Evolutionary conservation across 2,113 vertebrate genomes (phyloP).

Genomic region (Pleuronectes platessa): DNA sequence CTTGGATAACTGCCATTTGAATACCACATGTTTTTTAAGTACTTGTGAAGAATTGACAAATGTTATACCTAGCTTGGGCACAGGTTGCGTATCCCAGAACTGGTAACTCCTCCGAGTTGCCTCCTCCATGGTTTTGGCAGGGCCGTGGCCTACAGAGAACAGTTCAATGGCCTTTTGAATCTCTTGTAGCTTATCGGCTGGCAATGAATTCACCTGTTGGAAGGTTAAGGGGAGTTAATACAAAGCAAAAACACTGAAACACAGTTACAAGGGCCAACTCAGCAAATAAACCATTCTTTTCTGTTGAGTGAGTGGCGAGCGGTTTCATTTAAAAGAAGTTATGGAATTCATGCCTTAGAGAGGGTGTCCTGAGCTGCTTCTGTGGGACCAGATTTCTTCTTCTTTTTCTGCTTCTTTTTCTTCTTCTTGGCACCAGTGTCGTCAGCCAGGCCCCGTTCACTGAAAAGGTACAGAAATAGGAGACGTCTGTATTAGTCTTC

Average conservation of each 20-base stretch:
- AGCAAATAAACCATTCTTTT: neutral
- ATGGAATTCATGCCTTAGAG: slow-evolving; percentile 83
- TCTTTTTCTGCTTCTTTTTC: slow-evolving; percentile 97
- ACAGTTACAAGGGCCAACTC: neutral
- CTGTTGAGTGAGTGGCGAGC: neutral
- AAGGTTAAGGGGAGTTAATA: neutral
- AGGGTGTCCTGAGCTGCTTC: slow-evolving; percentile 88
- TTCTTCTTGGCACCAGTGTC: slow-evolving; percentile 97
- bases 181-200: slow-evolving; percentile 97
- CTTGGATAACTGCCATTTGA: too few species aligned
- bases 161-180: slow-evolving; percentile 99
- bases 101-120: slow-evolving; percentile 97
- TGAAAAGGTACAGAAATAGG: slow-evolving; percentile 63
- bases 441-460: slow-evolving; percentile 90
- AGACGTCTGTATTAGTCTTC: neutral
- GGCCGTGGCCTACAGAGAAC: slow-evolving; percentile 96
- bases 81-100: slow-evolving; percentile 99
- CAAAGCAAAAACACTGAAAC: neutral
- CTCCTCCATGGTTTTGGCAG: slow-evolving; percentile 99
- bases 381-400: slow-evolving; percentile 90
- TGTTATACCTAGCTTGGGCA: slow-evolving; percentile 92
- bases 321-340: neutral
- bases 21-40: neutral
- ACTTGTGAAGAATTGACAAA: neutral
- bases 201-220: slow-evolving; percentile 92